Evolutionary conservation across 2,888 invertebrate genomes (phyloP).

Genomic region (Slavum lentiscoides): DNA sequence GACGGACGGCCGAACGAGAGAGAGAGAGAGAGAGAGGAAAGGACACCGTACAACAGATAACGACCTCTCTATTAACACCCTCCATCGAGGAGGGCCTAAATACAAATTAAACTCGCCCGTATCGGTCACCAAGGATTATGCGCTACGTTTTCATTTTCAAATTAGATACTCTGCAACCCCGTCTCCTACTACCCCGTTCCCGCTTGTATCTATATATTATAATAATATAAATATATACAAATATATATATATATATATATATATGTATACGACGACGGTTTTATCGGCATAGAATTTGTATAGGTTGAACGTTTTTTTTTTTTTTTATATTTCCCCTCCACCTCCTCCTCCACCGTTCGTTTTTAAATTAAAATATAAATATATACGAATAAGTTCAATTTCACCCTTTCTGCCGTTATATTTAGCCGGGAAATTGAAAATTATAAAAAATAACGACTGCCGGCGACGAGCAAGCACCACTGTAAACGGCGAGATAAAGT

Average conservation of each 20-base stretch:
- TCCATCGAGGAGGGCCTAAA: constrained; percentile 52
- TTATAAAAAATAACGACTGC: constrained; percentile 35
- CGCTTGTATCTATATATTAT: too few species aligned
- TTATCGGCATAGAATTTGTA: constrained; percentile 42
- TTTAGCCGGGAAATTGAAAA: constrained; percentile 47
- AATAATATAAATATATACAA: neutral
- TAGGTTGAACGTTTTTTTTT: constrained; percentile 9
- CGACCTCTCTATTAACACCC: constrained; percentile 54
- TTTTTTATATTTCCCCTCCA: constrained; percentile 11
- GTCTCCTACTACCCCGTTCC: neutral
- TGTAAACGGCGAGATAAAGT: constrained; percentile 43
- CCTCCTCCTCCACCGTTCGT: constrained; percentile 22
- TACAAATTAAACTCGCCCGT: constrained; percentile 53
- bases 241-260: neutral
- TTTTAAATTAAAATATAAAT: constrained; percentile 45
- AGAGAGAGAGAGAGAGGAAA: neutral
- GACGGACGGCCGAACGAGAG: neutral
- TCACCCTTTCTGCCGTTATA: constrained; percentile 28
- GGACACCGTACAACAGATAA: constrained; percentile 49
- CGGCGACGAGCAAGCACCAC: neutral
- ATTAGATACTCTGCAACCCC: constrained; percentile 36
- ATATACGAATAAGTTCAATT: constrained; percentile 38
- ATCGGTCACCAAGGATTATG: constrained; percentile 53
- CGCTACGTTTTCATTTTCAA: constrained; percentile 52
- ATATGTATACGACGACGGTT: neutral